Conservation (phyloP, 35 echinoderm and acorn worm species). For the Lytechinus variegatus region DNA sequence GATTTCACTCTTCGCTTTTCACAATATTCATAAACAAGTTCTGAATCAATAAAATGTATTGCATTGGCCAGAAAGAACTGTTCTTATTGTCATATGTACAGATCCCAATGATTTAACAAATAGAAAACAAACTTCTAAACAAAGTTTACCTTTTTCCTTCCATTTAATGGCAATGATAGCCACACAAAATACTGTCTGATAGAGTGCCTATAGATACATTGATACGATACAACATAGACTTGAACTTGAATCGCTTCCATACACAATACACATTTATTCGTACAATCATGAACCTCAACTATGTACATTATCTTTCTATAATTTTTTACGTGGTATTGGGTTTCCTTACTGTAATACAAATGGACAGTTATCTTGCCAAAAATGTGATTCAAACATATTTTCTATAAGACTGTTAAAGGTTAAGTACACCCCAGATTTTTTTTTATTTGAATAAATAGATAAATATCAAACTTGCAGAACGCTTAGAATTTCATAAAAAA, state of each 20-base stretch:
- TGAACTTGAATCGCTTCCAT: neutral
- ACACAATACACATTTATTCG: neutral
- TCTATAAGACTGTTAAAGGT: too few relatives aligned
- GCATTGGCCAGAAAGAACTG: too few relatives aligned
- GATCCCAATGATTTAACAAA: too few relatives aligned
- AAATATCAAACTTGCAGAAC: too few relatives aligned
- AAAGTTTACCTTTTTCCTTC: neutral
- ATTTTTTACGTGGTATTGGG: neutral
- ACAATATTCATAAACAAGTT: too few relatives aligned
- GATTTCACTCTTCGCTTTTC: too few relatives aligned
- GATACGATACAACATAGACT: neutral
- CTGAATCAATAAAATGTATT: too few relatives aligned
- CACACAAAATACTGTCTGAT: constrained; percentile 11
- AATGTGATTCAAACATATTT: too few relatives aligned
- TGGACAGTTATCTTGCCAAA: neutral
- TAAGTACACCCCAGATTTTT: too few relatives aligned
- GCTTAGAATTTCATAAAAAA: too few relatives aligned
- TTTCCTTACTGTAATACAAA: neutral
- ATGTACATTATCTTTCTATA: neutral
- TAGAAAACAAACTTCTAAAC: neutral
- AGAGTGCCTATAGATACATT: neutral
- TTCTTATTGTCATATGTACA: too few relatives aligned
- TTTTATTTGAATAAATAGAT: too few relatives aligned
- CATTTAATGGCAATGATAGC: neutral
- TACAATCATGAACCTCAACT: neutral